Evolutionary conservation across 2,888 invertebrate genomes (phyloP).

Genomic region (Leptinotarsa juncta): DNA sequence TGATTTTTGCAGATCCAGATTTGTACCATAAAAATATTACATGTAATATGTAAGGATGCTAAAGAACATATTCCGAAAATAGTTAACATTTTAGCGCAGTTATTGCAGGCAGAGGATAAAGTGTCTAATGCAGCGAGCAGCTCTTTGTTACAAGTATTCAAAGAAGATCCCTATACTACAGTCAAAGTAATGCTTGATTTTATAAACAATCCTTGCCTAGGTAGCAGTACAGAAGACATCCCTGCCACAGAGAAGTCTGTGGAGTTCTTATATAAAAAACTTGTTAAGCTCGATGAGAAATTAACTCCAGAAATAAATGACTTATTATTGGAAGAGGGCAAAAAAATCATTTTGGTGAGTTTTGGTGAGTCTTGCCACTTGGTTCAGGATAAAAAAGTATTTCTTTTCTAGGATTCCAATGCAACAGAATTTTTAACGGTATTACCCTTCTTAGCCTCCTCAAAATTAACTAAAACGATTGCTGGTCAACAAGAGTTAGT

Average conservation of each 20-base stretch:
- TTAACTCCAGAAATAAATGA: slow-evolving; percentile 89
- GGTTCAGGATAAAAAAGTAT: neutral
- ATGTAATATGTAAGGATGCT: slow-evolving; percentile 86
- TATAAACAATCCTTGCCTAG: slow-evolving; percentile 56
- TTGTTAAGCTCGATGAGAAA: slow-evolving; percentile 74
- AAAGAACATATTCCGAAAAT: slow-evolving; percentile 87
- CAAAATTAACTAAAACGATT: slow-evolving; percentile 84
- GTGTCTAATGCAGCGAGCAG: slow-evolving; percentile 88
- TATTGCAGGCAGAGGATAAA: slow-evolving; percentile 83
- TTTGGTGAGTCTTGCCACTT: neutral
- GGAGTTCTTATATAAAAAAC: slow-evolving; percentile 82
- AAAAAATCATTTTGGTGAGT: slow-evolving; percentile 82
- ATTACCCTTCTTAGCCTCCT: slow-evolving; percentile 86
- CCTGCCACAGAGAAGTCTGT: slow-evolving; percentile 86
- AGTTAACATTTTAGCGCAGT: slow-evolving; percentile 91
- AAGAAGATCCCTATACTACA: slow-evolving; percentile 77
- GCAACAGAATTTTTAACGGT: slow-evolving; percentile 92
- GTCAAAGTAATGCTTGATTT: slow-evolving; percentile 70
- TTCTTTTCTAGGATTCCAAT: slow-evolving; percentile 78
- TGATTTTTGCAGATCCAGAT: slow-evolving; percentile 82
- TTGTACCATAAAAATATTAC: slow-evolving; percentile 93
- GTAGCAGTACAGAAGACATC: slow-evolving; percentile 74
- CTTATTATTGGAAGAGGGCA: slow-evolving; percentile 76
- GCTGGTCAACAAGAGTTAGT: slow-evolving; percentile 89
- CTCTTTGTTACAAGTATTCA: slow-evolving; percentile 82